Base-by-base conservation (phyloP, 2,797 vertebrate genomes). In the Gambusia yucatana region DNA sequence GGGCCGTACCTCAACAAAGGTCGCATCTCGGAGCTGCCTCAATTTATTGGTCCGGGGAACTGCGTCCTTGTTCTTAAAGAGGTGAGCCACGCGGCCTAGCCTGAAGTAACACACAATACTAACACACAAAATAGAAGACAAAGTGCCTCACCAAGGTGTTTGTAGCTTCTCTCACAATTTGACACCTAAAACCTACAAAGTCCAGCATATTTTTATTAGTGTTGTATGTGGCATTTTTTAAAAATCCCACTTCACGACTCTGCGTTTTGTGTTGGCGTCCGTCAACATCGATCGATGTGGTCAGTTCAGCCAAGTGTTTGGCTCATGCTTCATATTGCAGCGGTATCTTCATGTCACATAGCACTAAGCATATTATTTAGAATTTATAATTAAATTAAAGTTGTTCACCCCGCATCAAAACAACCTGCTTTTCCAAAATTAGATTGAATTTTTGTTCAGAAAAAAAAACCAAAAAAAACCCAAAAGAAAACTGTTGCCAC, bases 1-100 rank as follows among this genome's bases (percentile, higher is more conserved):
- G 98, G 98, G 73, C 98, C 98, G 1, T 99, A 99, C 91, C 97
- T 99, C 70, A 99, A 99, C 94, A 99, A 99, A 88, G 98, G 98
- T 77, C 97, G 98, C 92, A 99, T 99, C 14, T 97, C 98, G 25
- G 98, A 99, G 93, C 96, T 99, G 47, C 98, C 98, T 36, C 98
- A 98, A 80, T 98, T 97, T 46, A 98, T 99, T 11, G 98, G 98
- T 48, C 98, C 98, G 6, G 98, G 98, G 5, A 99, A 98, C 93
- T 99, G 98, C 79, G 97, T 97, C n/a, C 96, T 99, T 1, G 98
- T 99, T 77, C 96, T 99, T 20, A 99, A 99, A 94, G 98, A 99
- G 97, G 98, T 99, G 90, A 95, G 90, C 16, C 6, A 52, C 43
- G 36, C 10, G 4, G 1, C 59, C 4, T 4, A 11, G 25, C 47